Conservation (phyloP, 1,140 invertebrate species). For the Phymorhynchus buccinoides region DNA sequence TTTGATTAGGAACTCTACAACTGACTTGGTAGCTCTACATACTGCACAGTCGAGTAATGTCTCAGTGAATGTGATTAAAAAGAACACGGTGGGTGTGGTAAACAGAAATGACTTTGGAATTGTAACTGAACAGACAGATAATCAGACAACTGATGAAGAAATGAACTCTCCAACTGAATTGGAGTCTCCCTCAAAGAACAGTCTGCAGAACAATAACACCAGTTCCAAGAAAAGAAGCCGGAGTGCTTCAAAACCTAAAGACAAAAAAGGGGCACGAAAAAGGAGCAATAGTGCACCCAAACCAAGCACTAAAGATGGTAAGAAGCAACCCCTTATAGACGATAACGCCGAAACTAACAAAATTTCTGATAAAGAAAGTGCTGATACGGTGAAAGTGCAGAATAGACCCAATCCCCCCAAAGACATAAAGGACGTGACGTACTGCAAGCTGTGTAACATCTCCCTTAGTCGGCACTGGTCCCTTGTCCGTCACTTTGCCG, state of each 20-base stretch:
- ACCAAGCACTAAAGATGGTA: background rate
- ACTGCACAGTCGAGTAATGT: too few species aligned
- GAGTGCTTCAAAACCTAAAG: background rate
- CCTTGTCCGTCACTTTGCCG: background rate
- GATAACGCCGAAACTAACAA: background rate
- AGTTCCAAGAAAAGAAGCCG: too few species aligned
- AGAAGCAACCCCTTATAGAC: background rate
- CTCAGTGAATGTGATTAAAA: too few species aligned
- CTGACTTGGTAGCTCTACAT: too few species aligned
- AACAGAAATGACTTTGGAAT: too few species aligned
- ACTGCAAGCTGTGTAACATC: background rate
- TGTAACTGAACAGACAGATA: too few species aligned
- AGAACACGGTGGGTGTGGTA: too few species aligned
- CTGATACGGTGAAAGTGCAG: background rate
- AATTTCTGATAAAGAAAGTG: background rate
- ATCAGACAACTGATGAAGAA: too few species aligned
- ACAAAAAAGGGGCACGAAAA: background rate
- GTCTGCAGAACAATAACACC: too few species aligned
- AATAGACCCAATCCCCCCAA: background rate
- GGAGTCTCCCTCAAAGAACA: too few species aligned
- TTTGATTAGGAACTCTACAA: too few species aligned
- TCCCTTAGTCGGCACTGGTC: background rate
- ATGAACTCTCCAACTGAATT: too few species aligned
- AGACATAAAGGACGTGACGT: background rate
- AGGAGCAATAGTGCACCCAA: background rate